Base-by-base conservation (phyloP, 2,888 invertebrate species). In the Magallana nippona region DNA sequence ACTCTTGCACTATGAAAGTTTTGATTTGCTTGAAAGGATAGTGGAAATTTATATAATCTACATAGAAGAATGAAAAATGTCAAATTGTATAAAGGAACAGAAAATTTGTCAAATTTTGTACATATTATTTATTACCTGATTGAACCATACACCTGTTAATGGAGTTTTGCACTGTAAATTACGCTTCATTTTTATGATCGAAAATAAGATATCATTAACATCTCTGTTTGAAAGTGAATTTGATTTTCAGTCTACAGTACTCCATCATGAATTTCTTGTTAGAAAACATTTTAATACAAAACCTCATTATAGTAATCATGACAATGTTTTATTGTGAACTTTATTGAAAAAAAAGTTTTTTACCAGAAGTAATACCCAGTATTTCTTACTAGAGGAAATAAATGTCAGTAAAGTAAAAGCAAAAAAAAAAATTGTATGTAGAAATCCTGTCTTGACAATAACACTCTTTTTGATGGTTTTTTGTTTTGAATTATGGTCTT, bases 81-180 rank as follows among this genome's bases (percentile, higher is more conserved):
- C 44, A 44, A 44, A 44, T 44, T 44, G 44, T 44, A 44, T 44
- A 44, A 44, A 44, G 44, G 44, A 44, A 44, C 44, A 22, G 32
- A 60, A 19, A 71, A 71, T 11, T 71, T 71, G 71, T 71, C 71
- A 27, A 71, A 71, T 71, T 71, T 15, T 71, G 71, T 71, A 71
- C 71, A 71, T 71, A 71, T 27, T 71, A 71, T 71, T 71, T 71
- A 71, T 71, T 71, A 32, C 32, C 71, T 71, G 71, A 71, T 71
- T 71, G 22, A 27, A 71, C 3, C 13, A 15, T 22, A 27, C 71
- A 71, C 71, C 71, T 17, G 71, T 71, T 71, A 71, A 22, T 71
- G 22, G 71, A 27, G 71, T 71, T 71, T 32, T 71, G 71, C 71
- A 71, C 71, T 71, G 71, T 71, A 71, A 2, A 71, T 27, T 71